Conservation (phyloP, 2,113 vertebrate species). For the Ondatra zibethicus region DNA sequence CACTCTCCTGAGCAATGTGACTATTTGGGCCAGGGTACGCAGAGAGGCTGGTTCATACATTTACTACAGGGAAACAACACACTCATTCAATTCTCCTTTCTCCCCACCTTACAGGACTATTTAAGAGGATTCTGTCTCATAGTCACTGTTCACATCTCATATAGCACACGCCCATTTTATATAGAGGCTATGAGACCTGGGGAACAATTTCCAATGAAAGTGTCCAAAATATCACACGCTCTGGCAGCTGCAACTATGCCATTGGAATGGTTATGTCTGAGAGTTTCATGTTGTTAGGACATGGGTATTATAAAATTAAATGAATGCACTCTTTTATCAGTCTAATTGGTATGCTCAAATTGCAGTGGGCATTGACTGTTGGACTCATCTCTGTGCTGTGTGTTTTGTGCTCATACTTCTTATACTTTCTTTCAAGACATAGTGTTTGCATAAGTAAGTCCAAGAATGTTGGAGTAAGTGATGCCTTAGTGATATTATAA, state of each 20-base stretch:
- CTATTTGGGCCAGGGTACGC: background rate
- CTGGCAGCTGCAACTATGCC: background rate
- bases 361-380: background rate
- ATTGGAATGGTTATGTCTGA: background rate
- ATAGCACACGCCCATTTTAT: background rate
- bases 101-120: background rate
- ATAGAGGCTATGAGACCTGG: background rate
- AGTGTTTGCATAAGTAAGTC: constrained; percentile 21
- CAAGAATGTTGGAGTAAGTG: background rate
- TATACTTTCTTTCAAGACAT: background rate
- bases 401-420: background rate
- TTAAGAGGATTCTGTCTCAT: background rate
- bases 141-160: background rate
- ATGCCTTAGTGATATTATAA: background rate
- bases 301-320: background rate
- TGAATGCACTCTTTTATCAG: background rate
- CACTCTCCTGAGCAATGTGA: background rate
- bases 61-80: background rate
- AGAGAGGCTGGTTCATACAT: background rate
- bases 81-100: background rate
- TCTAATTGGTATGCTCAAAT: background rate
- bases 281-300: background rate
- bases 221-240: background rate
- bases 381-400: background rate
- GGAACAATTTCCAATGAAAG: background rate